Percentiles rank a stretch among this genome's conserved stretches.
Conservation (phyloP, 2,888 invertebrate species). For the Smittia sp. region DNA sequence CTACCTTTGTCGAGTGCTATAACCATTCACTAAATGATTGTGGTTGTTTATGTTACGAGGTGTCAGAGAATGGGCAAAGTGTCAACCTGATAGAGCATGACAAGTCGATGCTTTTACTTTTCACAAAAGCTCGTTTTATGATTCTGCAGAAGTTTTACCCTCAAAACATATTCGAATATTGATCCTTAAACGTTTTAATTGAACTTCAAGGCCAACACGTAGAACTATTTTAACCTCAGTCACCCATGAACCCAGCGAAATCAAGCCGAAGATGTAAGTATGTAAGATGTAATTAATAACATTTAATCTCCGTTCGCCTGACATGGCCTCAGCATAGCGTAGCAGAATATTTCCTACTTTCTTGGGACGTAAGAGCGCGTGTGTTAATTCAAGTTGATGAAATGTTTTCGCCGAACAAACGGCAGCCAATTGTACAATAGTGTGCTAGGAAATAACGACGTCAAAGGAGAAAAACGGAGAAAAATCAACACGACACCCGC, state of each 20-base stretch:
- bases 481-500: conserved; percentile 36
- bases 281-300: conserved; percentile 17
- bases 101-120: too few relatives aligned
- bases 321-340: not conserved
- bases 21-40: too few relatives aligned
- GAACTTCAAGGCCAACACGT: not conserved
- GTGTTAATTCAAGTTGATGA: not conserved
- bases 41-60: too few relatives aligned
- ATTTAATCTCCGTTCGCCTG: conserved; percentile 6
- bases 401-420: not conserved
- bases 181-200: too few relatives aligned
- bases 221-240: not conserved
- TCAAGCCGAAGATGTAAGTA: not conserved
- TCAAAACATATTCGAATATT: too few relatives aligned
- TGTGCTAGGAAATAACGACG: not conserved
- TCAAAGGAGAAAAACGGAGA: not conserved
- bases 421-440: too few relatives aligned
- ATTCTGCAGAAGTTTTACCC: too few relatives aligned
- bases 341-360: not conserved
- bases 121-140: too few relatives aligned
- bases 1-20: too few relatives aligned
- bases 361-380: not conserved
- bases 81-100: too few relatives aligned
- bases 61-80: too few relatives aligned
- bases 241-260: not conserved